Percentiles rank a stretch among this genome's conserved stretches.
These are phyloP conservation scores for Plumapathes pennacea DNA, from an alignment of 92 coral and sea anemone species.

Conservation along the genomic window DNA sequence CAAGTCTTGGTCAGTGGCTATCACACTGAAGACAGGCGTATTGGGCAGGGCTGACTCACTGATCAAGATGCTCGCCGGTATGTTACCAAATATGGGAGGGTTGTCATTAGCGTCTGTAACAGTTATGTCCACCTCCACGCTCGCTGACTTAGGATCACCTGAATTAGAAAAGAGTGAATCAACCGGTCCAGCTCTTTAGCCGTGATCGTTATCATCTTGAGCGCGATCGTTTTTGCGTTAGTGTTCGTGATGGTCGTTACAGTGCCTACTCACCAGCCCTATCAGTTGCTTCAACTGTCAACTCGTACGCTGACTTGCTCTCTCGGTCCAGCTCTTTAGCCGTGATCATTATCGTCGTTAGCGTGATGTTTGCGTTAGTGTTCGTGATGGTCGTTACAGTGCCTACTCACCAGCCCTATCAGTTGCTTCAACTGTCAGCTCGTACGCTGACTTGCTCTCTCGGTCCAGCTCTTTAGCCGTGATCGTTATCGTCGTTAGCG, in stretches of 20 bases:
- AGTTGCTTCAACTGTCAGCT: conserved; percentile 75
- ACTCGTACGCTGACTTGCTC: conserved; percentile 69
- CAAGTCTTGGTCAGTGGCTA: conserved; percentile 84
- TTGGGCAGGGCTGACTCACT: conserved; percentile 86
- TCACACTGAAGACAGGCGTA: conserved; percentile 79
- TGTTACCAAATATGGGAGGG: conserved; percentile 62
- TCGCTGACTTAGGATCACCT: conserved; percentile 85
- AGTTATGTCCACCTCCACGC: conserved; percentile 81
- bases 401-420: conserved; percentile 73
- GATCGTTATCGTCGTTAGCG: not conserved
- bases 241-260: not conserved
- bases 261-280: conserved; percentile 92
- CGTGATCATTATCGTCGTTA: too few relatives aligned
- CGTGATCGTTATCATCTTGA: not conserved
- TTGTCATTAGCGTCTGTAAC: conserved; percentile 84
- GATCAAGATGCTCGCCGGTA: conserved; percentile 58
- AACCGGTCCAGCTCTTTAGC: not conserved
- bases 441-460: conserved; percentile 74
- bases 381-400: not conserved
- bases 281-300: conserved; percentile 79
- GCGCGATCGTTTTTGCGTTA: not conserved
- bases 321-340: conserved; percentile 86
- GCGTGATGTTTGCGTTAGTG: too few relatives aligned
- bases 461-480: conserved; percentile 74
- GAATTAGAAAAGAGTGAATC: not conserved